Percentiles rank a stretch among this genome's conserved stretches.
Evolutionary conservation across 2,113 vertebrate genomes (phyloP).

Genomic region (Corvus cornix): DNA sequence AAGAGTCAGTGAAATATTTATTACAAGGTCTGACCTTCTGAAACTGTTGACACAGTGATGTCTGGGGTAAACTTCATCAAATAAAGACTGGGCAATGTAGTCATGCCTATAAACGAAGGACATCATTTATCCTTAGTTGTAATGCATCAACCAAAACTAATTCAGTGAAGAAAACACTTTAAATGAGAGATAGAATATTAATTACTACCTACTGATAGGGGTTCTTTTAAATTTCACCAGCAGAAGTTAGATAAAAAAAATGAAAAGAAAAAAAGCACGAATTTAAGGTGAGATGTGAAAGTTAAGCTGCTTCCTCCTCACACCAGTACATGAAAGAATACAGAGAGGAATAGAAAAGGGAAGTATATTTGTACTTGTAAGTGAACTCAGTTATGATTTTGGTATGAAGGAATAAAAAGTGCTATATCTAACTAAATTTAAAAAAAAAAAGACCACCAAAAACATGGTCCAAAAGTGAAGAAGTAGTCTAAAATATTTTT

Average conservation of each 20-base stretch:
- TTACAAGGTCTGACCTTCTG: neutral
- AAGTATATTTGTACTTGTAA: neutral
- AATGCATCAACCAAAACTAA: neutral
- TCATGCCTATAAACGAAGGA: neutral
- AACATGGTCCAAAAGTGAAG: neutral
- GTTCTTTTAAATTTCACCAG: neutral
- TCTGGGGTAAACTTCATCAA: neutral
- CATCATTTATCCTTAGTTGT: neutral
- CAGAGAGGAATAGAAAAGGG: neutral
- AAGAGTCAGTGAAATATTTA: neutral
- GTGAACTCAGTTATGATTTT: neutral
- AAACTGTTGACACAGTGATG: neutral
- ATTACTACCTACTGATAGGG: neutral
- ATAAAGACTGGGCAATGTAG: neutral
- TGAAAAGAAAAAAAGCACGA: neutral
- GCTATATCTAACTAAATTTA: neutral
- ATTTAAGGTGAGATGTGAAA: neutral
- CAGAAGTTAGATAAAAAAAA: neutral
- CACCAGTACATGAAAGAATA: neutral
- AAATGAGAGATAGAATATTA: neutral
- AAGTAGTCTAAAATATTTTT: neutral
- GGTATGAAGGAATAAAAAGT: neutral
- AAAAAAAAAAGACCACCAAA: neutral
- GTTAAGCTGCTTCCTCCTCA: neutral
- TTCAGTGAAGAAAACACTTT: neutral